Evolutionary conservation across 2,113 vertebrate species (phyloP), one percentile per base, ranked within the genome.

Genomic region (Pao palembangensis): DNA sequence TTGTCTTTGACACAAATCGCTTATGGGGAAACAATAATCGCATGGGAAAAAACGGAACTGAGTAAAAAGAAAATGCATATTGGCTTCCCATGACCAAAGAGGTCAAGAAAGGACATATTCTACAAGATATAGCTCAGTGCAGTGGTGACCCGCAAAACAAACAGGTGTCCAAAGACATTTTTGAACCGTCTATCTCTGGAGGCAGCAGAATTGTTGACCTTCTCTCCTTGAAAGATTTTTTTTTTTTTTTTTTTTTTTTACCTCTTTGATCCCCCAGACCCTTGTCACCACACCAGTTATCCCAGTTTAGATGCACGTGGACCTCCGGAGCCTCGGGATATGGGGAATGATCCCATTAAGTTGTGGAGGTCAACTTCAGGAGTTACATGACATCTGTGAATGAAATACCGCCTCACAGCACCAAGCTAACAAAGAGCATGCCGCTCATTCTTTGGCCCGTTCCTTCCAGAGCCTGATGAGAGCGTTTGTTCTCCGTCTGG

Each of bases 401-500:
- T 38, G 8, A 38, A 38, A 38, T 8, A 12, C 8, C 34, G 34
- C 34, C 34, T 38, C 34, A 47, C 13, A n/a, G 14, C 44, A 6
- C 44, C 44, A n/a, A 47, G 18, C 12, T 7, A 55, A 49, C 18
- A 38, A 48, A 31, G 5, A 25, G 20, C 58, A 61, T 13, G 31
- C 11, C 48, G 7, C 41, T 57, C 49, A 19, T n/a, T 51, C 20
- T 14, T 44, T 13, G 34, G 34, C 11, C 34, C 11, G 10, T 38
- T 38, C 34, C 34, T 38, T 11, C 34, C 34, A 38, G 55, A 53
- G 31, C 31, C 48, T 75, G 70, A 83, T 70, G 76, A 83, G 69
- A 57, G 69, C 64, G 28, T 69, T 80, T 83, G 73, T 81, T 74
- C 75, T 73, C 71, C 25, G 44, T 51, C 56, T 64, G 67, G 65